Base-by-base conservation (phyloP, 2,888 invertebrate genomes). In the Athetis lepigone region DNA sequence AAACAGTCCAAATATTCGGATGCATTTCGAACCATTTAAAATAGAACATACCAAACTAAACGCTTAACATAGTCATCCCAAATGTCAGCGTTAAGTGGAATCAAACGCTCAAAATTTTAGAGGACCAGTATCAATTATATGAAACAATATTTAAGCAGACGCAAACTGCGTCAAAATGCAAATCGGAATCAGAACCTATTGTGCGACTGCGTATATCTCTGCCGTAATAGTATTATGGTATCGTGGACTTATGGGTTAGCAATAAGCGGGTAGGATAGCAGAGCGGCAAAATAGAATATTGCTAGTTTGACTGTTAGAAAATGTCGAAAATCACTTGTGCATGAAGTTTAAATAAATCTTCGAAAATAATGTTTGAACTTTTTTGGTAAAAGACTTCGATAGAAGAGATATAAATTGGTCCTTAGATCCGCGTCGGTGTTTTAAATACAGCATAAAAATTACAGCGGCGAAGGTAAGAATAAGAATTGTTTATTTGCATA, bases 121-220 rank as follows among this genome's bases (percentile, higher is more conserved):
- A 62, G 57, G 45, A 16, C 49, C 61, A 51, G 74, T 79, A 82
- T 84, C 81, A 86, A 85, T 86, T 83, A 85, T 77, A 64, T 68
- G 61, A 67, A 80, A 85, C 80, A 83, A 83, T 86, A 84, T 87
- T 85, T 82, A 77, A 78, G 68, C 70, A 71, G 75, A 78, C 77
- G 58, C 71, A 70, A 75, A 77, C 69, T 75, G 82, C 70, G 85
- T 88, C 88, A 83, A 87, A 88, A 90, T 90, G 89, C 81, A 88
- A 89, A 89, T 89, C 75, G 69, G 77, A 81, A 80, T 73, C 80
- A 75, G 74, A 70, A 62, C 71, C 68, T 63, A 80, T 70, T 78
- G 78, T 74, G 45, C 16, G 46, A 45, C 36, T 58, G 50, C 37
- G 72, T 74, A 79, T 78, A 66, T 73, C 69, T 62, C 56, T 64